phyloP scores from a whole-genome alignment of 2,888 invertebrate genomes.

The Itoplectis maculator region DNA sequence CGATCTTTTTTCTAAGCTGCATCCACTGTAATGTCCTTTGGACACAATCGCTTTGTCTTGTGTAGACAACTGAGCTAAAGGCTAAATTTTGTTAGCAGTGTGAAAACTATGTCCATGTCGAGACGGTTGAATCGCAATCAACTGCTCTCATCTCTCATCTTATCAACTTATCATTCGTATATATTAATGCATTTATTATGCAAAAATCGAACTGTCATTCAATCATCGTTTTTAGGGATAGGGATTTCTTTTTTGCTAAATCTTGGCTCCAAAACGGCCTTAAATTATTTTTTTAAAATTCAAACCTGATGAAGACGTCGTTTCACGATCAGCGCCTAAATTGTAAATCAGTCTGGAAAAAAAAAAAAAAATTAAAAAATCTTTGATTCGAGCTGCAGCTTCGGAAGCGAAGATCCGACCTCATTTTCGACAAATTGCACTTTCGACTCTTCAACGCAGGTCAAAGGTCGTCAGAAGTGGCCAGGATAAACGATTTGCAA shows the following conservation, averaged over 20 bases:
- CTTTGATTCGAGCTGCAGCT: constrained; percentile 22
- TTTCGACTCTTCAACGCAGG: background rate
- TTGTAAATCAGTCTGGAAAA: no score
- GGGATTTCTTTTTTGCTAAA: background rate
- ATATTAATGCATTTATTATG: constrained; percentile 35
- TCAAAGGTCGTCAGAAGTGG: background rate
- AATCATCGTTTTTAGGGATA: background rate
- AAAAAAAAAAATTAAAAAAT: background rate
- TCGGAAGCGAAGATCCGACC: background rate
- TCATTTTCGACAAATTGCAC: background rate
- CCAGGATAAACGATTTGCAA: constrained; percentile 1
- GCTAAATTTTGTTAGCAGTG: background rate
- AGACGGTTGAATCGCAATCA: background rate
- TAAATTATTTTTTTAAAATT: constrained; percentile 29
- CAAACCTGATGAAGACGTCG: constrained; percentile 7
- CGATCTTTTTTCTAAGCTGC: constrained; percentile 5
- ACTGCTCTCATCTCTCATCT: constrained; percentile 33
- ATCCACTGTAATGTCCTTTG: background rate
- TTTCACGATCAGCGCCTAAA: background rate
- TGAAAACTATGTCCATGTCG: constrained; percentile 3
- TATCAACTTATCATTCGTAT: constrained; percentile 26
- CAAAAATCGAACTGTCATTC: constrained; percentile 34
- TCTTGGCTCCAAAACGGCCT: constrained; percentile 39
- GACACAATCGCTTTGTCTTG: constrained; percentile 4
- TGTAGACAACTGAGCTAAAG: background rate